Evolutionary conservation across 2,797 vertebrate species (phyloP), one percentile per base, ranked within the genome.

Genomic region (Sebastes nivosus): DNA sequence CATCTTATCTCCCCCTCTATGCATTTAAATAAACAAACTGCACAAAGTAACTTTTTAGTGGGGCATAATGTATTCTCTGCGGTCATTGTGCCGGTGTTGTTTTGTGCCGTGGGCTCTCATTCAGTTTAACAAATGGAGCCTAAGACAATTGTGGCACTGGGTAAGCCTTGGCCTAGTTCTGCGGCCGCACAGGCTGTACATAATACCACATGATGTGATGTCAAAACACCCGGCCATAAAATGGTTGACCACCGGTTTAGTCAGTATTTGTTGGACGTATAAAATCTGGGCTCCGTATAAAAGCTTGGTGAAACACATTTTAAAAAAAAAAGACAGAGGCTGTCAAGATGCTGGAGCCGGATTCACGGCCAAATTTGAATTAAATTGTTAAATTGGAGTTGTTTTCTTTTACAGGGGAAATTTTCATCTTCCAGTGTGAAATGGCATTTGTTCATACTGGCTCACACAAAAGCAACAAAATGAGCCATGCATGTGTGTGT

Each of bases 101-200:
- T 83, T 83, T 83, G 76, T 84, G 60, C 82, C 36, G 2, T 55
- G 55, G 69, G 65, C 64, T 84, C 20, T 70, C 69, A 75, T 82
- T 91, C 80, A 85, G 73, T 88, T 90, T 81, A 79, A 87, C 77
- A 91, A 90, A 88, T 88, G 75, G 22, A 55, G 77, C 42, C 61
- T 87, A 63, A 88, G 77, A 91, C 91, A 92, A 85, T 87, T 61
- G 88, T 90, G 92, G 86, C 88, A 79, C 70, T 74, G 65, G 68
- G 77, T 88, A 82, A 85, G 57, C 42, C 59, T 36, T 86, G 86
- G 92, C 87, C 8, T 50, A 70, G 77, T 73, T 90, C 76, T 85
- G 77, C 22, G 55, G 72, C 80, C 18, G 8, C 83, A 81, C 82
- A 88, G 79, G 76, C 85, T 87, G 74, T 52, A 77, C 85, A 79